These are phyloP conservation scores for Mormoops blainvillei DNA, from an alignment of 2,113 vertebrate genomes.

Conservation along the genomic window DNA sequence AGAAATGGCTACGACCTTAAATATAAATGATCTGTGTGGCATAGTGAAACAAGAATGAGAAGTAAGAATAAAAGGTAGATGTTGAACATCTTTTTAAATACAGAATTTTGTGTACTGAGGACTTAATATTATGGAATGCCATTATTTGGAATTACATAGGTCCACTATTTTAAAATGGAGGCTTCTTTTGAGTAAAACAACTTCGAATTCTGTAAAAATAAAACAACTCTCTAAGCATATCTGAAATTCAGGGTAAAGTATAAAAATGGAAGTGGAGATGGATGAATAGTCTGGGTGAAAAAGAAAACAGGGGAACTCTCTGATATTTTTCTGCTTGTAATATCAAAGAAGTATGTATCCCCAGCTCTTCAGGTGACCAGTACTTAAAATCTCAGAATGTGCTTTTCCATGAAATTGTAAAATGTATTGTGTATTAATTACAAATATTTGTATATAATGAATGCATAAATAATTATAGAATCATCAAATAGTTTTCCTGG, in stretches of 20 bases:
- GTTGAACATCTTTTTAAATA: not conserved
- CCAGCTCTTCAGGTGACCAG: not conserved
- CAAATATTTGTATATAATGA: not conserved
- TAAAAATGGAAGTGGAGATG: not conserved
- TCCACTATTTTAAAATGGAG: not conserved
- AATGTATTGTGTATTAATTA: not conserved
- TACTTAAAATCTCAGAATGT: not conserved
- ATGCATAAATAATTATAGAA: not conserved
- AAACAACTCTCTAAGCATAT: not conserved
- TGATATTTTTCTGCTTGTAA: not conserved
- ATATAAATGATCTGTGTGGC: not conserved
- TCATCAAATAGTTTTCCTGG: not conserved
- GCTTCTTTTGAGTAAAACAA: not conserved
- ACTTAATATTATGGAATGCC: not conserved
- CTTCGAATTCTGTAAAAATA: not conserved
- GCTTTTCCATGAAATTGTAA: not conserved
- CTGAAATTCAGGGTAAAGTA: not conserved
- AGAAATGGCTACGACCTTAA: not conserved
- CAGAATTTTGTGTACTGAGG: not conserved
- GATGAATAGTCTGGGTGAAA: not conserved
- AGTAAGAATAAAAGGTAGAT: not conserved
- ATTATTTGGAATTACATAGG: not conserved
- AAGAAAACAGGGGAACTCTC: not conserved
- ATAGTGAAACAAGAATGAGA: not conserved
- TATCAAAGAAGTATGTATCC: not conserved